Evolutionary conservation across 2,888 invertebrate species (phyloP).

Genomic region (Dorcus parallelipipedus): DNA sequence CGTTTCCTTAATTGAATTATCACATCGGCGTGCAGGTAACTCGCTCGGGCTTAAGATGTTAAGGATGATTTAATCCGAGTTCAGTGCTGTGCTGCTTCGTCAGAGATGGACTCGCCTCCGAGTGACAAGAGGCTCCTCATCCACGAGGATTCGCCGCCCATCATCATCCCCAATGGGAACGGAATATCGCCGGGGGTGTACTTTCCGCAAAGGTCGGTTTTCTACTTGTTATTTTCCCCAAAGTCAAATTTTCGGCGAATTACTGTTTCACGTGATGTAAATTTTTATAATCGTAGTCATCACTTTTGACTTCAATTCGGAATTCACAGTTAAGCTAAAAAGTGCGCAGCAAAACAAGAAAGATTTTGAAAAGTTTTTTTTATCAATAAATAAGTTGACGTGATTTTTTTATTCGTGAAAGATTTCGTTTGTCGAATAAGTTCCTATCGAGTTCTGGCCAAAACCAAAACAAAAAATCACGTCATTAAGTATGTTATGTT

Average conservation of each 20-base stretch:
- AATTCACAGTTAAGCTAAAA: no score
- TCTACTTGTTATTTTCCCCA: background rate
- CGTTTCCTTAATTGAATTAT: background rate
- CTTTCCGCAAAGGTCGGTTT: conserved; percentile 22
- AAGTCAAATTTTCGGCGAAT: background rate
- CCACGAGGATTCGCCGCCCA: conserved; percentile 16
- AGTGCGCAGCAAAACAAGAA: no score
- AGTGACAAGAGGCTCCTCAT: conserved; percentile 25
- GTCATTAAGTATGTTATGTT: no score
- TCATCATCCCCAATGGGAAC: conserved; percentile 15
- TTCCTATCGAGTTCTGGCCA: no score
- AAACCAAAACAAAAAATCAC: no score
- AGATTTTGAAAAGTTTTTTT: no score
- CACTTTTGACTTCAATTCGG: no score
- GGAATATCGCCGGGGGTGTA: conserved; percentile 19
- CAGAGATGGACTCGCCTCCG: conserved; percentile 25
- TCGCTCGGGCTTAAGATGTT: conserved; percentile 10
- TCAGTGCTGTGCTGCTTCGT: conserved; percentile 1
- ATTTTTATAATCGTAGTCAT: no score
- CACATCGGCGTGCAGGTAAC: background rate
- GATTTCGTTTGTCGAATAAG: no score
- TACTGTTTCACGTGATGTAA: no score
- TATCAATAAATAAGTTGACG: no score
- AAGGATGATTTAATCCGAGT: background rate
- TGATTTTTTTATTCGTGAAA: no score